Conservation (phyloP, 2,113 vertebrate genomes). For the Oxygymnocypris stewartii region DNA sequence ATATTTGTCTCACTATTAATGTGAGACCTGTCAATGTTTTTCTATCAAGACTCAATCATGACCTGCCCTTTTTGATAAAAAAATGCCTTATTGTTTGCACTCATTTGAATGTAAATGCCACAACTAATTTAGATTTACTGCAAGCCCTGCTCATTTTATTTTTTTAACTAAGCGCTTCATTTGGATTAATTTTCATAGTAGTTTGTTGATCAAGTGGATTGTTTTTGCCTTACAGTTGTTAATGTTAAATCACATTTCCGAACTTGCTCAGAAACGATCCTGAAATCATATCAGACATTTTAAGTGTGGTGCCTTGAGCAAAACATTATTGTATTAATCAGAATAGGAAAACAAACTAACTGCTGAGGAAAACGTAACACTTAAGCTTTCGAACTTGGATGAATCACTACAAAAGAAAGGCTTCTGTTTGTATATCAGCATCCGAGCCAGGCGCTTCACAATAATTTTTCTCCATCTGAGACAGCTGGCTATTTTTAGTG, state of each 20-base stretch:
- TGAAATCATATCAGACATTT: conserved; percentile 26
- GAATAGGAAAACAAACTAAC: background rate
- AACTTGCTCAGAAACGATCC: background rate
- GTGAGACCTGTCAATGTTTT: background rate
- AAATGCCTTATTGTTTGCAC: background rate
- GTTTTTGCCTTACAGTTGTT: background rate
- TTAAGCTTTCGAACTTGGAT: background rate
- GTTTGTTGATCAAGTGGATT: background rate
- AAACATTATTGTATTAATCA: background rate
- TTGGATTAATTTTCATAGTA: background rate
- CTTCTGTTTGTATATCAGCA: conserved; percentile 16
- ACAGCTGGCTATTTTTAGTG: conserved; percentile 27
- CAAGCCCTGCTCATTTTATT: background rate
- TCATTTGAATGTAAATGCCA: background rate
- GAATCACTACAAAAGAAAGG: conserved; percentile 9
- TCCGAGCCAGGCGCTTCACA: conserved; percentile 23
- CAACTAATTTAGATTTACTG: background rate
- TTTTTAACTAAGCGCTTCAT: background rate
- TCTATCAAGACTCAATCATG: background rate
- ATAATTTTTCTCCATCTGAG: conserved; percentile 7
- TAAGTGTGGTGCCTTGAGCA: background rate
- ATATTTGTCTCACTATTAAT: background rate
- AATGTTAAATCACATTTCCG: background rate
- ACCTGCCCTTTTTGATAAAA: background rate
- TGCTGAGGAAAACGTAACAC: background rate